Evolutionary conservation across 2,888 invertebrate genomes (phyloP).

Genomic region (Meta bourneti): DNA sequence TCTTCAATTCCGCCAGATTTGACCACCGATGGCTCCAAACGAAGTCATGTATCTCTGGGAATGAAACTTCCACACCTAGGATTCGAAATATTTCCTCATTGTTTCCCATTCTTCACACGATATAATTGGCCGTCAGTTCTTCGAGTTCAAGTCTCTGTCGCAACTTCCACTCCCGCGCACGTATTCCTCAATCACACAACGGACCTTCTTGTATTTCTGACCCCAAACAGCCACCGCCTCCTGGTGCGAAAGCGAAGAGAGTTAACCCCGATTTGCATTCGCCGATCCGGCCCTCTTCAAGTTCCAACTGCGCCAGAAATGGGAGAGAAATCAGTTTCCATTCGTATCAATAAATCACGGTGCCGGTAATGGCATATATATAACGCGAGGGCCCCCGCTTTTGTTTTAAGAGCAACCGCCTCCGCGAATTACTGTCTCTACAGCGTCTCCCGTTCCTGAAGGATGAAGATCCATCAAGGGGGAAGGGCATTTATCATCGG

Average conservation of each 20-base stretch:
- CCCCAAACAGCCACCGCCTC: background rate
- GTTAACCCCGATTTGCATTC: constrained; percentile 39
- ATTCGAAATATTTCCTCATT: background rate
- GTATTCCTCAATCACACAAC: constrained; percentile 23
- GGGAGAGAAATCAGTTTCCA: constrained; percentile 6
- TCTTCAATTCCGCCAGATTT: no score
- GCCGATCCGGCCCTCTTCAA: constrained; percentile 26
- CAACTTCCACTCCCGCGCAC: background rate
- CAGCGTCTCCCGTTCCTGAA: background rate
- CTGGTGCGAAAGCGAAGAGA: no score
- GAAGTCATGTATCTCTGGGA: no score
- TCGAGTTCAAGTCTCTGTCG: background rate
- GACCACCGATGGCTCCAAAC: no score
- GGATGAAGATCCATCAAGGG: constrained; percentile 43
- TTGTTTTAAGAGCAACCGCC: constrained; percentile 28
- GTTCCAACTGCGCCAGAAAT: background rate
- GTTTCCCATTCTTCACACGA: constrained; percentile 1
- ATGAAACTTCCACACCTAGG: background rate
- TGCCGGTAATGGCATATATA: constrained; percentile 7
- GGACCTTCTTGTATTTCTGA: constrained; percentile 27
- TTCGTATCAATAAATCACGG: constrained; percentile 48
- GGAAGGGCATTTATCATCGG: constrained; percentile 27
- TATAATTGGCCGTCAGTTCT: background rate
- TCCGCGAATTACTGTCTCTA: background rate
- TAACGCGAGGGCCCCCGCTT: constrained; percentile 11